Base-by-base conservation (phyloP, 2,888 invertebrate species). In the Carterocephalus palaemon region DNA sequence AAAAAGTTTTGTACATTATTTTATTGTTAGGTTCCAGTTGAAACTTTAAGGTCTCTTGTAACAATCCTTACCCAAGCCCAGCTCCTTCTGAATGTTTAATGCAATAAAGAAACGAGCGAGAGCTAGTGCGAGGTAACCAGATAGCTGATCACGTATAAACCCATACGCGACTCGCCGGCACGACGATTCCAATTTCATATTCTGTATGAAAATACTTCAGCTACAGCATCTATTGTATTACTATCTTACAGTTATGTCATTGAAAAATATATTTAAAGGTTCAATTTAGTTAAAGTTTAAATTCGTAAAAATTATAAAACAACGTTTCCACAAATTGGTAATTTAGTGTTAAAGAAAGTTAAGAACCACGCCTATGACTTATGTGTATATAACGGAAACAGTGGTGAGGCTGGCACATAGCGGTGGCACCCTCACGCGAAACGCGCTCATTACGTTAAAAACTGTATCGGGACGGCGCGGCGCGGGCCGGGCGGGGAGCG, bases 361-460 rank as follows among this genome's bases (percentile, higher is more conserved):
- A n/a, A n/a, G n/a, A n/a, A 28, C 13, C 13, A 19, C 8, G 16
- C 26, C 10, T 29, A 8, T 38, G 38, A 28, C 20, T 13, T 13
- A 28, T 33, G 17, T 3, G 8, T 54, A 51, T 36, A 51, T 57
- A 60, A 57, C 55, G 55, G 49, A 54, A 62, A 62, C 64, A 68
- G 64, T 62, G 52, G 53, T 49, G 52, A 49, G 53, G 59, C 57
- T 58, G 17, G 20, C 10, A 43, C 22, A 36, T 29, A 36, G 20
- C 34, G 36, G 33, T 15, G 36, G 37, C 42, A 37, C 37, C 47
- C 32, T 37, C 49, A 37, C 61, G 66, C 69, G 71, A 69, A 70
- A 66, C 67, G 67, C 70, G 66, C 82, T 85, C 86, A 85, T 86
- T 85, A 85, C 82, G 81, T 83, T 84, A 84, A 85, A 86, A 86